Conservation (phyloP, 2,888 invertebrate species). For the Philaethria dido region DNA sequence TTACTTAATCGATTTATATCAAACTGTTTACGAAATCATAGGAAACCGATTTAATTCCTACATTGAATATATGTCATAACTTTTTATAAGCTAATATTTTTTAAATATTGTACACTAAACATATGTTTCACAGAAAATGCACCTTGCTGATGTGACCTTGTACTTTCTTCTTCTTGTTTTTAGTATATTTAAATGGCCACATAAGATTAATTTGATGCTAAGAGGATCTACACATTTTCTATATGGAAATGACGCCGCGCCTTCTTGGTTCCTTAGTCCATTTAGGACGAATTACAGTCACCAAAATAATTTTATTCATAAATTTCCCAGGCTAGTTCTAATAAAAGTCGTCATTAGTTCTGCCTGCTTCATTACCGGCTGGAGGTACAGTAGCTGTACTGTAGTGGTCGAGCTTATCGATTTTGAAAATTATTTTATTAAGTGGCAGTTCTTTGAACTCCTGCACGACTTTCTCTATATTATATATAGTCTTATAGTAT, state of each 20-base stretch:
- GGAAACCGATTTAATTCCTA: neutral
- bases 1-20: conserved; percentile 56
- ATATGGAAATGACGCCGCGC: neutral
- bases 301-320: too few species aligned
- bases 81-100: neutral
- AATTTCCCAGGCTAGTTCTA: too few species aligned
- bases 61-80: neutral
- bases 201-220: neutral
- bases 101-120: neutral
- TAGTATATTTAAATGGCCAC: neutral
- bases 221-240: neutral
- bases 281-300: too few species aligned
- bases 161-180: too few species aligned
- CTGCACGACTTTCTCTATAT: too few species aligned
- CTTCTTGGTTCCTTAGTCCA: neutral
- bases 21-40: conserved; percentile 18
- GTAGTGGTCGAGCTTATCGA: too few species aligned
- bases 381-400: too few species aligned
- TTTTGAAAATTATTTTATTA: too few species aligned
- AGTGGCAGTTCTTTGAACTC: too few species aligned
- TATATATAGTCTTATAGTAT: too few species aligned
- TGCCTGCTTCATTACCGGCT: too few species aligned
- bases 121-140: neutral
- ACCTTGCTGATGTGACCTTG: neutral
- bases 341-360: too few species aligned